phyloP scores from a whole-genome alignment of 2,888 invertebrate species.

The Dilophus febrilis region DNA sequence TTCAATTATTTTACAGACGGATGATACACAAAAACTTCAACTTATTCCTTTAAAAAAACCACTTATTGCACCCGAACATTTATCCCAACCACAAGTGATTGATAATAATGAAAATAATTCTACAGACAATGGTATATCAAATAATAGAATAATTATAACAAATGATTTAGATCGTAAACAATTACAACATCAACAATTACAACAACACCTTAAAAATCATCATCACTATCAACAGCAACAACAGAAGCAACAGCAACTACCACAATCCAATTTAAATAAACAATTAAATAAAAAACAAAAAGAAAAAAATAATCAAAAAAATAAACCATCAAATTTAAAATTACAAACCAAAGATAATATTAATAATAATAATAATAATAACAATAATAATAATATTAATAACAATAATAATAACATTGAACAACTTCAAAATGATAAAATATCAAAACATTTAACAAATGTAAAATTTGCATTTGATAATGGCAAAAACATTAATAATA shows the following conservation, averaged over 20 bases:
- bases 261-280: no score
- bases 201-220: no score
- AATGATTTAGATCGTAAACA: constrained; percentile 2
- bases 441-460: constrained; percentile 1
- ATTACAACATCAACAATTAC: constrained; percentile 3
- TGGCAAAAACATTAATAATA: not conserved
- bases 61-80: constrained; percentile 4
- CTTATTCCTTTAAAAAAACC: constrained; percentile 4
- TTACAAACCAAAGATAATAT: not conserved
- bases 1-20: constrained; percentile 2
- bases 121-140: constrained; percentile 2
- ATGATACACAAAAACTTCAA: constrained; percentile 4
- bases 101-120: not conserved
- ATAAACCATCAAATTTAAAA: constrained; percentile 1
- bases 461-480: constrained; percentile 4
- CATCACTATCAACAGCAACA: constrained; percentile 3
- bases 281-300: no score
- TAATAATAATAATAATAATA: no score
- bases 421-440: not conserved
- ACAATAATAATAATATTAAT: no score
- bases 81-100: constrained; percentile 4
- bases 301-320: not conserved
- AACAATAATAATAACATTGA: no score
- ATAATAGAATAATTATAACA: not conserved
- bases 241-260: no score